Evolutionary conservation across 2,797 vertebrate species (phyloP), one percentile per base, ranked within the genome.

Genomic region (Kryptolebias ocellatus): DNA sequence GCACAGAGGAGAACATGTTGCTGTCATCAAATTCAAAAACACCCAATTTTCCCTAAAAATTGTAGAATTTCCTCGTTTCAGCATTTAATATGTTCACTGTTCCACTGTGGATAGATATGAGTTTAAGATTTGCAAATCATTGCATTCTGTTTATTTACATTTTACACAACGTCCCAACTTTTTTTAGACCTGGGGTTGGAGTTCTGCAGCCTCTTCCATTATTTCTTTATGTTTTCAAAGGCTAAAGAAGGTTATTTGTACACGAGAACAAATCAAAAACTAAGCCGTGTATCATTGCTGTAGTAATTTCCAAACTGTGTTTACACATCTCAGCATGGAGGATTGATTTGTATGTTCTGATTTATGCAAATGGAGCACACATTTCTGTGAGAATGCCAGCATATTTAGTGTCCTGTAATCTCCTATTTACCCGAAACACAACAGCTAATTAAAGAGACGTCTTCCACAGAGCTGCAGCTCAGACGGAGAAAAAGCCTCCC

Each of bases 301-400:
- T 60, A 64, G 18, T 28, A 57, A 86, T 85, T 66, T 83, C 53
- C 53, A 63, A 76, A 70, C 72, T 55, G 47, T 28, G 60, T 77
- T 81, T 79, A 54, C 65, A 84, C 66, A 59, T 63, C 14, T 75
- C 61, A 52, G 15, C 37, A 29, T 45, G 56, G 20, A 65, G 37
- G 53, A 70, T 56, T 64, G 73, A 82, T 83, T 71, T 70, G 27
- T 24, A 59, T 59, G 45, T 68, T 64, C 12, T 44, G 27, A 68
- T 45, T 24, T 39, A 47, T 45, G 31, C 46, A 11, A 34, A 20
- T 49, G 27, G 42, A 74, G 72, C 45, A 15, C 18, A 67, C 6
- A 44, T 44, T 57, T 65, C 11, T n/a, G 49, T 60, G 14, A 63
- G 31, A 8, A 47, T 59, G 42, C 46, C 1, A 5, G 1, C 51